These are phyloP conservation scores for Mimachlamys varia DNA, from an alignment of 2,888 invertebrate species.

Conservation along the genomic window DNA sequence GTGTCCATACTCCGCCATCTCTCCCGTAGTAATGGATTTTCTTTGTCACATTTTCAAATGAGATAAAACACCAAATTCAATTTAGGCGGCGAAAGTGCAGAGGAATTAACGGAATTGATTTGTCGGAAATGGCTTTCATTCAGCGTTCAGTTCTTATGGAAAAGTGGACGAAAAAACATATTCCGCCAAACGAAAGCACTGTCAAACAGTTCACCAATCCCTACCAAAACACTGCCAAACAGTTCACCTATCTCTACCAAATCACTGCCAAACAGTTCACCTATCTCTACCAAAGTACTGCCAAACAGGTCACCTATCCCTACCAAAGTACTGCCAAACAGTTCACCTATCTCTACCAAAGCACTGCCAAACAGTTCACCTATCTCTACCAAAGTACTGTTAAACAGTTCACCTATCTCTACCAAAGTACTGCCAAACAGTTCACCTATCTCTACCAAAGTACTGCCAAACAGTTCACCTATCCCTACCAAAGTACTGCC, in stretches of 20 bases:
- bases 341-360: background rate
- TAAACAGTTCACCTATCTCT: background rate
- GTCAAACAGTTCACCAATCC: background rate
- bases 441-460: too few species aligned
- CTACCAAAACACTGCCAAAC: background rate
- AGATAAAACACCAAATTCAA: background rate
- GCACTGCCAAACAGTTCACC: too few species aligned
- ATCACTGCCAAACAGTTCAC: background rate
- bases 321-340: background rate
- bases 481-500: background rate
- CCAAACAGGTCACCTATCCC: too few species aligned
- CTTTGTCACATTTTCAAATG: background rate
- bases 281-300: background rate
- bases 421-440: too few species aligned
- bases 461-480: background rate
- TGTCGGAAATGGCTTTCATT: background rate
- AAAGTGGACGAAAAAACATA: background rate
- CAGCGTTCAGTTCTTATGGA: background rate
- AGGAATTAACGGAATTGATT: background rate
- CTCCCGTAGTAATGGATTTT: background rate
- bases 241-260: background rate
- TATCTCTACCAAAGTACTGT: background rate
- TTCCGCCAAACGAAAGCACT: background rate
- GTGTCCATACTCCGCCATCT: background rate
- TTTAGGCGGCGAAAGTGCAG: slow-evolving; percentile 13